These are phyloP conservation scores for Achroia grisella DNA, from an alignment of 1,140 invertebrate species.

Conservation along the genomic window DNA sequence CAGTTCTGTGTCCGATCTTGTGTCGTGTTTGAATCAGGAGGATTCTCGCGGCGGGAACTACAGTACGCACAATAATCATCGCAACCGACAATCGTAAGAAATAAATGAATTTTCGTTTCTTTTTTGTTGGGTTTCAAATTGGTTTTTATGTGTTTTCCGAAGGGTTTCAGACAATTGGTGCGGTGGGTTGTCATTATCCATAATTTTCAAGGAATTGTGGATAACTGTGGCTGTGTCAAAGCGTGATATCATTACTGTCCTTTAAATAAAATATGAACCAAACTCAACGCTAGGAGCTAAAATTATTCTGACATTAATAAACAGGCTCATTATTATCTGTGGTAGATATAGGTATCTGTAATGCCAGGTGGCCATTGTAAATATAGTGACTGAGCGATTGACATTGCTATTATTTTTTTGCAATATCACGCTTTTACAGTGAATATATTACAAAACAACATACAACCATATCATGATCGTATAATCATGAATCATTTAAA, in stretches of 20 bases:
- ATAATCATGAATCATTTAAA: no score
- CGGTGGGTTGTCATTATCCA: constrained; percentile 34
- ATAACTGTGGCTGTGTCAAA: constrained; percentile 14
- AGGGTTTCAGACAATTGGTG: constrained; percentile 34
- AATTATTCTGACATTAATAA: no score
- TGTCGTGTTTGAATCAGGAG: neutral
- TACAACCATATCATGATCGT: no score
- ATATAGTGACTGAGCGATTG: no score
- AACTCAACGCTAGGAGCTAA: no score
- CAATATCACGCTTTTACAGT: no score
- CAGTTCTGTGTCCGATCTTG: constrained; percentile 2
- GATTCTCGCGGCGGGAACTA: constrained; percentile 40
- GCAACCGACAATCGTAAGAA: constrained; percentile 53
- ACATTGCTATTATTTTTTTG: no score
- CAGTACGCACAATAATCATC: constrained; percentile 40
- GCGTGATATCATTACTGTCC: constrained; percentile 18
- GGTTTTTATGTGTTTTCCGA: constrained; percentile 56
- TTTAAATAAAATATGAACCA: no score
- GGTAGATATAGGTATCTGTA: no score
- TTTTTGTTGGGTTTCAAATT: constrained; percentile 35
- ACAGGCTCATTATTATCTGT: no score
- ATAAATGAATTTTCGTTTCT: constrained; percentile 52
- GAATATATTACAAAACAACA: no score
- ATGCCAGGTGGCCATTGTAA: no score
- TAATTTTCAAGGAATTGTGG: constrained; percentile 32